These are phyloP conservation scores for Xiphophorus maculatus DNA, from an alignment of 2,113 vertebrate genomes.

Conservation along the genomic window DNA sequence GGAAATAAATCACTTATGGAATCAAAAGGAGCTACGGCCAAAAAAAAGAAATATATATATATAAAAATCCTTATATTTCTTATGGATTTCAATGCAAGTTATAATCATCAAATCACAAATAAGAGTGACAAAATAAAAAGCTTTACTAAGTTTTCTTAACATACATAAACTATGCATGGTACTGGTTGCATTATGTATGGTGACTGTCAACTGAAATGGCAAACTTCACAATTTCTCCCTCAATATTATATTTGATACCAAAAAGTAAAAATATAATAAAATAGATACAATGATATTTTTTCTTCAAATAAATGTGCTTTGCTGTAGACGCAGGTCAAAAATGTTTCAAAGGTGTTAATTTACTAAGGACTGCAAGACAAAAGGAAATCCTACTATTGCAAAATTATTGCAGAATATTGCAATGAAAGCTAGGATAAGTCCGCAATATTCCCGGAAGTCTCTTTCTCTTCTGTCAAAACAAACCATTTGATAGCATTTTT, in stretches of 20 bases:
- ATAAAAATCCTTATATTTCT: no score
- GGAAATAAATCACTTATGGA: neutral
- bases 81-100: no score
- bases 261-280: no score
- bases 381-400: neutral
- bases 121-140: no score
- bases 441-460: neutral
- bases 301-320: neutral
- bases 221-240: no score
- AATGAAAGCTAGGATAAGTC: neutral
- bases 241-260: no score
- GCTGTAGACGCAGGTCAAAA: neutral
- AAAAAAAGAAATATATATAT: neutral
- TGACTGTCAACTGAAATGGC: no score
- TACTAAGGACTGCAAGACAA: neutral
- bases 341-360: neutral
- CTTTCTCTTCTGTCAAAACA: neutral
- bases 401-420: neutral
- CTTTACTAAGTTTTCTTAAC: no score
- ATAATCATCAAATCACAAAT: no score
- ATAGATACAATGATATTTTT: neutral
- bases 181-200: no score
- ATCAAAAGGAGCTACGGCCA: neutral
- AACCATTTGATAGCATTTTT: neutral
- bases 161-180: no score